Percentiles rank a stretch among this genome's conserved stretches.
Evolutionary conservation across 2,888 invertebrate genomes (phyloP).

Genomic region (Drosophila tripunctata): DNA sequence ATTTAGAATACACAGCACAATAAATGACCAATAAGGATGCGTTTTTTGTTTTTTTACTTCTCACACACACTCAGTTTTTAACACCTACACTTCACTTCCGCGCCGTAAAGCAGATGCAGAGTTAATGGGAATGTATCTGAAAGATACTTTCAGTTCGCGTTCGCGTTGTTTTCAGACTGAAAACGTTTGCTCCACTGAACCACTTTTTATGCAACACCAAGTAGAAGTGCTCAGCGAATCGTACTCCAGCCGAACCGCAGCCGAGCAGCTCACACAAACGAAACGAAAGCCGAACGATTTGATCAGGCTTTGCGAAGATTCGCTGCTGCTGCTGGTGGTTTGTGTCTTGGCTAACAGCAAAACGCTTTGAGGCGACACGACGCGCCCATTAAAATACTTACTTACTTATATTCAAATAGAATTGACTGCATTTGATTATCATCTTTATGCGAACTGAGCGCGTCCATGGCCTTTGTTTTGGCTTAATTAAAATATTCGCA

Average conservation of each 20-base stretch:
- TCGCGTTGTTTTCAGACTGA: slow-evolving; percentile 65
- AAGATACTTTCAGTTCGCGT: slow-evolving; percentile 17
- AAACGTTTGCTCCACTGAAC: slow-evolving; percentile 81
- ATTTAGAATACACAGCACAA: slow-evolving; percentile 13
- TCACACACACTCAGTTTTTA: not conserved
- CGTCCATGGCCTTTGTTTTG: slow-evolving; percentile 52
- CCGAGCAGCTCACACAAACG: slow-evolving; percentile 21
- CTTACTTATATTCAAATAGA: slow-evolving; percentile 7
- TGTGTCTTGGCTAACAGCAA: slow-evolving; percentile 38
- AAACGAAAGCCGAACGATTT: slow-evolving; percentile 24
- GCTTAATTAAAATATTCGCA: slow-evolving; percentile 53
- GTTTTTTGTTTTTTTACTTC: not conserved
- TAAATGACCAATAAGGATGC: slow-evolving; percentile 26
- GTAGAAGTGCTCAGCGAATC: slow-evolving; percentile 70
- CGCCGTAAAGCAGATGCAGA: slow-evolving; percentile 21
- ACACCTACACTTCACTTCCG: slow-evolving; percentile 73
- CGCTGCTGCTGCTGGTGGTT: slow-evolving; percentile 37
- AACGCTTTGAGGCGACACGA: not conserved
- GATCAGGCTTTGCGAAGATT: slow-evolving; percentile 23
- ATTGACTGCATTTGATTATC: slow-evolving; percentile 49
- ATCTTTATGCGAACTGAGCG: slow-evolving; percentile 33
- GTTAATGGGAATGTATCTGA: slow-evolving; percentile 8
- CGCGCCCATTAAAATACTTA: slow-evolving; percentile 27
- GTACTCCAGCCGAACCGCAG: slow-evolving; percentile 29
- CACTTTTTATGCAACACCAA: slow-evolving; percentile 79